Evolutionary conservation across 2,797 vertebrate species (phyloP).

Genomic region (Lates japonicus): DNA sequence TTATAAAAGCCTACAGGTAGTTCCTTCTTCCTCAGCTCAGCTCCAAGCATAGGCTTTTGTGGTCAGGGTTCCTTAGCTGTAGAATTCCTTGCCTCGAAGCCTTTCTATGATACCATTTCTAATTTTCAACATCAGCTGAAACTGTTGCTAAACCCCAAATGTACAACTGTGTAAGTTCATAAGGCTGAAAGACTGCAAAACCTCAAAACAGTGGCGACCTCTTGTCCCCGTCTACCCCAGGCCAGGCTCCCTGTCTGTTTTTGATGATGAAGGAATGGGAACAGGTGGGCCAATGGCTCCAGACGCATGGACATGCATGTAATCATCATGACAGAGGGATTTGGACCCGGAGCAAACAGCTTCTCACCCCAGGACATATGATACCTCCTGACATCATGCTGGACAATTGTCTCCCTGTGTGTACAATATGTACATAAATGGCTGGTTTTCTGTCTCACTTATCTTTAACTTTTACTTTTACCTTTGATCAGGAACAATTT

Average conservation of each 20-base stretch:
- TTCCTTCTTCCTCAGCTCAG: conserved; percentile 4
- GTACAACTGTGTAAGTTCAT: not conserved
- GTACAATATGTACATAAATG: conserved; percentile 7
- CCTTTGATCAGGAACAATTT: not conserved
- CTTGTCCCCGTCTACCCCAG: conserved; percentile 19
- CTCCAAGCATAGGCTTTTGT: not conserved
- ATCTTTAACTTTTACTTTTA: not conserved
- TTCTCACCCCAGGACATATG: conserved; percentile 54
- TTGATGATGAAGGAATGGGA: conserved; percentile 70
- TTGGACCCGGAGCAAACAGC: conserved; percentile 57
- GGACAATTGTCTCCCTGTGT: conserved; percentile 35
- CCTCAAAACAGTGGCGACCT: conserved; percentile 23
- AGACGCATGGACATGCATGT: conserved; percentile 71
- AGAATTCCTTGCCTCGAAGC: not conserved
- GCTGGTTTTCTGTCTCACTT: not conserved
- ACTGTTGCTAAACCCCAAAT: conserved; percentile 1
- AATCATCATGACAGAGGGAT: conserved; percentile 74
- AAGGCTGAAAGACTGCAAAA: conserved; percentile 16
- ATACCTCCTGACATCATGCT: conserved; percentile 71
- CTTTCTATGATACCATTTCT: not conserved
- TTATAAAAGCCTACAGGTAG: not conserved
- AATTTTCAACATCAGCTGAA: not conserved
- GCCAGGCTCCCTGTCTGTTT: conserved; percentile 36
- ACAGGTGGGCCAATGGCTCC: conserved; percentile 81
- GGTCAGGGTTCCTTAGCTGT: not conserved